phyloP scores from a whole-genome alignment of 2,113 vertebrate genomes.

The Geococcyx californianus region DNA sequence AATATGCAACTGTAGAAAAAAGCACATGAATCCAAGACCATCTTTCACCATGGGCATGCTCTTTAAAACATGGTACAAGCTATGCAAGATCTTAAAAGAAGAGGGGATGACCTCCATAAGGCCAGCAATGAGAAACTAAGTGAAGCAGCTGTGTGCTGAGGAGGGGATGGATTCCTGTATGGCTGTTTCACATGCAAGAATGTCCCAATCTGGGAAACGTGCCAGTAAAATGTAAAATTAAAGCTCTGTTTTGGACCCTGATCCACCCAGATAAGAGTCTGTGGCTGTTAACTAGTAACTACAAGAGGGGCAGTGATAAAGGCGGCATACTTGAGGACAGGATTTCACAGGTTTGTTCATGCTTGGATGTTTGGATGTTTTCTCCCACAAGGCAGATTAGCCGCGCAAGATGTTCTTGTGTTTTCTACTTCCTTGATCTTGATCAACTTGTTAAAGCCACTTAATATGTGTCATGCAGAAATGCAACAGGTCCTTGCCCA shows the following conservation, averaged over 20 bases:
- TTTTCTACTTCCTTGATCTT: background rate
- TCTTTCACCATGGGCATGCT: background rate
- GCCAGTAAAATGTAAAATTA: conserved; percentile 62
- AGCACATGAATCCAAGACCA: background rate
- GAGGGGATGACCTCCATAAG: conserved; percentile 27
- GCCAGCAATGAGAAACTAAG: background rate
- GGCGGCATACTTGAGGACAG: background rate
- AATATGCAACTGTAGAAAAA: conserved; percentile 7
- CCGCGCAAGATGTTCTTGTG: background rate
- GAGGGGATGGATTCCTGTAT: conserved; percentile 31
- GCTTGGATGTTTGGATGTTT: background rate
- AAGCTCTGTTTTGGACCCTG: conserved; percentile 56
- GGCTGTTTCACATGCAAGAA: conserved; percentile 55
- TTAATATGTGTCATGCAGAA: background rate
- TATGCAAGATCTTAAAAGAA: background rate
- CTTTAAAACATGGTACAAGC: background rate
- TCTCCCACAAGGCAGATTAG: background rate
- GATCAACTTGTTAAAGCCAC: background rate
- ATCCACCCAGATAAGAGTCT: conserved; percentile 50
- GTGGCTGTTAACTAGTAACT: conserved; percentile 62
- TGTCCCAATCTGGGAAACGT: conserved; percentile 52
- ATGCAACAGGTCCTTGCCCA: background rate
- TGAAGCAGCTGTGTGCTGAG: conserved; percentile 2
- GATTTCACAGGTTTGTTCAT: conserved; percentile 35
- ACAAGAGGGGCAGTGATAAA: conserved; percentile 36